Conservation (phyloP, 2,113 vertebrate species). For the Eptesicus fuscus region DNA sequence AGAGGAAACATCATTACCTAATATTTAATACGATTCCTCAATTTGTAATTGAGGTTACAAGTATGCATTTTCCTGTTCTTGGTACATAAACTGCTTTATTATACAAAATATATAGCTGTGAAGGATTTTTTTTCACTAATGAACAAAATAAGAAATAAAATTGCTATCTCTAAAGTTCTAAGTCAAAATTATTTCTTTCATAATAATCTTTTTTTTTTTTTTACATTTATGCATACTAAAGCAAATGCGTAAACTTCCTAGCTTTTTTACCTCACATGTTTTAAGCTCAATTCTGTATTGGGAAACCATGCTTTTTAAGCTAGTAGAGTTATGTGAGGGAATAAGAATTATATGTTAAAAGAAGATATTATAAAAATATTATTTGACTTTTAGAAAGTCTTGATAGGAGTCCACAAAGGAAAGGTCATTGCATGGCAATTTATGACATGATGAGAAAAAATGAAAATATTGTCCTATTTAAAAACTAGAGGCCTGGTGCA, state of each 20-base stretch:
- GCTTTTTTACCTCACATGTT: background rate
- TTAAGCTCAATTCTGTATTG: background rate
- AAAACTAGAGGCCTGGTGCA: too few species aligned
- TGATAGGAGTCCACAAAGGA: background rate
- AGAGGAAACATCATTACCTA: slow-evolving; percentile 69
- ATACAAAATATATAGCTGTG: background rate
- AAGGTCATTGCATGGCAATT: background rate
- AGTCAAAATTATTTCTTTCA: slow-evolving; percentile 16
- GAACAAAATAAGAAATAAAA: background rate
- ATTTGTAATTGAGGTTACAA: slow-evolving; percentile 70
- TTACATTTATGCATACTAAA: background rate
- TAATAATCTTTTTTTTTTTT: background rate
- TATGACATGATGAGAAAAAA: background rate
- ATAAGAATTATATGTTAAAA: background rate
- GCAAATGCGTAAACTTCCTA: background rate
- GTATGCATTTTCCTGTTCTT: slow-evolving; percentile 66
- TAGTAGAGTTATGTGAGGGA: background rate
- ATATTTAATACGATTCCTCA: slow-evolving; percentile 73
- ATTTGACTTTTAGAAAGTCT: background rate
- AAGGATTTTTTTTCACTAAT: background rate
- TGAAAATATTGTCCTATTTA: background rate
- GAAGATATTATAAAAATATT: background rate
- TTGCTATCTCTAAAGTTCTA: background rate
- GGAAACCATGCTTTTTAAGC: background rate
- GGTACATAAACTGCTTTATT: background rate